Evolutionary conservation across 2,113 vertebrate species (phyloP), one percentile per base, ranked within the genome.

Genomic region (Chaetorhynchus papuensis): DNA sequence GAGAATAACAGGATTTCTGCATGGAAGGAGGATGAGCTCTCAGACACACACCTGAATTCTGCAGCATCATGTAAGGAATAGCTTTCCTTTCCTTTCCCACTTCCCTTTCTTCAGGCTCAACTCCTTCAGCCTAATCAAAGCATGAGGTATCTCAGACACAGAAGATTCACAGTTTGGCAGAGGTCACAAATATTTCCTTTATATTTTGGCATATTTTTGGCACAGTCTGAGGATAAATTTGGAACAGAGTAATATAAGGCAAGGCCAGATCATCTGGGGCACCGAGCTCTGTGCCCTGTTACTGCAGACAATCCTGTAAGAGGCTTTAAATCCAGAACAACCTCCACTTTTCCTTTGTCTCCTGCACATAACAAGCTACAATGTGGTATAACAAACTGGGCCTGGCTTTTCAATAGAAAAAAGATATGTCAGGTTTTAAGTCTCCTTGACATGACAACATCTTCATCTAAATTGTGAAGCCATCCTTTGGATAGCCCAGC

Each of bases 361-460:
- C 83, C 52, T 75, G 68, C 69, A 66, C 31, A 10, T 63, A 91
- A 78, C 76, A 44, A 75, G 47, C 31, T 82, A 60, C 89, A 68
- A 16, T 15, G 56, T 81, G 68, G 47, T 75, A 13, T 81, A 91
- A 90, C 64, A 96, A 92, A 87, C 68, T 50, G 28, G 50, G 42
- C 72, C 83, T 92, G 72, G 33, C 47, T 89, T 90, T 94, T 68
- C 76, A 87, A 74, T 11, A 78, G 91, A 78, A 83, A 88, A 35
- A 89, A 83, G 60, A 87, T 89, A 89, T 27, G 76, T 93, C 94
- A 94, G 77, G 47, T 87, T 94, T 94, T 95, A 93, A 89, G 86
- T 89, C 83, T 94, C 94, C 93, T 96, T 97, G 96, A 95, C 89
- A 94, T 89, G 91, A 94, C 93, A 96, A 78, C 87, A 83, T 81